Conservation (phyloP, 1,140 invertebrate genomes). For the Leptopilina boulardi region DNA sequence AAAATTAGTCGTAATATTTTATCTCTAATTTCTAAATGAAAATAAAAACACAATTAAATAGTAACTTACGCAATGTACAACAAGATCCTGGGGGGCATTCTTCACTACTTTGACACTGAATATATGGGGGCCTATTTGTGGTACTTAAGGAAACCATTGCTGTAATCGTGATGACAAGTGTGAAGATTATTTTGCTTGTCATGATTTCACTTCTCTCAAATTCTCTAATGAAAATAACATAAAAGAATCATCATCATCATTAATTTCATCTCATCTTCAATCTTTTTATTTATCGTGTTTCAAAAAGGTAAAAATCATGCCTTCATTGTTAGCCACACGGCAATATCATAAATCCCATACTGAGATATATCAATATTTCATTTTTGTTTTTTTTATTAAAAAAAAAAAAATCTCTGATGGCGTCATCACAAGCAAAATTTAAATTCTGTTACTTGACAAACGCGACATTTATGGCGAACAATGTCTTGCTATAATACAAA, state of each 20-base stretch:
- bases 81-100: constrained; percentile 48
- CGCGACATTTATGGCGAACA: constrained; percentile 29
- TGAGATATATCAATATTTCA: background rate
- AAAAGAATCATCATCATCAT: background rate
- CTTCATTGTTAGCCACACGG: background rate
- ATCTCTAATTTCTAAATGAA: background rate
- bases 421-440: constrained; percentile 15
- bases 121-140: background rate
- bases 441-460: background rate
- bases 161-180: constrained; percentile 22
- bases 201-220: constrained; percentile 4
- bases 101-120: constrained; percentile 42
- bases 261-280: background rate
- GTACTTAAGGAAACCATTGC: constrained; percentile 14
- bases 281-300: background rate
- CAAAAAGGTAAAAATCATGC: background rate
- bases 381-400: background rate
- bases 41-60: background rate
- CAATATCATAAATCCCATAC: background rate
- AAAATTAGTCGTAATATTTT: background rate
- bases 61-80: constrained; percentile 51
- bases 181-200: constrained; percentile 21
- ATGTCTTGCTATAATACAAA: constrained; percentile 7
- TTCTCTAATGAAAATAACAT: constrained; percentile 8
- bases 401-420: background rate